Evolutionary conservation across 2,888 invertebrate species (phyloP).

Genomic region (Criorhina ranunculi): DNA sequence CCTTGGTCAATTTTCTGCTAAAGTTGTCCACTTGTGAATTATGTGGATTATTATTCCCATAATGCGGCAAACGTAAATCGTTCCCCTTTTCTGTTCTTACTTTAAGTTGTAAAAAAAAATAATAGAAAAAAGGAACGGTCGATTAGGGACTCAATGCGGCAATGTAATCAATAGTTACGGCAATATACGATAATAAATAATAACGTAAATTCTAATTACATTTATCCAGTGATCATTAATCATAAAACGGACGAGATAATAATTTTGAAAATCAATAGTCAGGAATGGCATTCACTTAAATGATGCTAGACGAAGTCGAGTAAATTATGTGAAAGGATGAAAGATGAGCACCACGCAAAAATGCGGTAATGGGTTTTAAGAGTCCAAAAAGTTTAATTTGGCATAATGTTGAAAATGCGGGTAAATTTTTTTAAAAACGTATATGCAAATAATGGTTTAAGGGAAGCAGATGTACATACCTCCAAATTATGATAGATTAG

Average conservation of each 20-base stretch:
- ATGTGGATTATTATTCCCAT: slow-evolving; percentile 35
- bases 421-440: no score
- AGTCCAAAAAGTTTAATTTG: no score
- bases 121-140: not conserved
- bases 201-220: slow-evolving; percentile 21
- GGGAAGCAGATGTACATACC: no score
- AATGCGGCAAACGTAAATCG: slow-evolving; percentile 40
- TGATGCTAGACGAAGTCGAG: not conserved
- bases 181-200: slow-evolving; percentile 20
- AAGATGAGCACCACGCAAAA: not conserved
- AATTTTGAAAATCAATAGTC: slow-evolving; percentile 8
- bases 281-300: not conserved
- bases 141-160: slow-evolving; percentile 27
- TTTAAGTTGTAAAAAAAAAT: slow-evolving; percentile 17
- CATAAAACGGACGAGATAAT: slow-evolving; percentile 18
- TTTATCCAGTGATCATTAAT: slow-evolving; percentile 28
- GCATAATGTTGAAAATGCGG: no score
- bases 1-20: slow-evolving; percentile 30
- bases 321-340: not conserved
- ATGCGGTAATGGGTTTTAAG: not conserved
- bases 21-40: slow-evolving; percentile 22
- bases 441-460: no score
- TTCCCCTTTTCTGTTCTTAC: not conserved
- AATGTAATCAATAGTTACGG: slow-evolving; percentile 29
- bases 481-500: no score